A percentile compares a stretch with the other conserved stretches of the same genome.
These are phyloP conservation scores for Gymnopithys bicolor DNA, from an alignment of 2,797 vertebrate species.

Conservation along the genomic window DNA sequence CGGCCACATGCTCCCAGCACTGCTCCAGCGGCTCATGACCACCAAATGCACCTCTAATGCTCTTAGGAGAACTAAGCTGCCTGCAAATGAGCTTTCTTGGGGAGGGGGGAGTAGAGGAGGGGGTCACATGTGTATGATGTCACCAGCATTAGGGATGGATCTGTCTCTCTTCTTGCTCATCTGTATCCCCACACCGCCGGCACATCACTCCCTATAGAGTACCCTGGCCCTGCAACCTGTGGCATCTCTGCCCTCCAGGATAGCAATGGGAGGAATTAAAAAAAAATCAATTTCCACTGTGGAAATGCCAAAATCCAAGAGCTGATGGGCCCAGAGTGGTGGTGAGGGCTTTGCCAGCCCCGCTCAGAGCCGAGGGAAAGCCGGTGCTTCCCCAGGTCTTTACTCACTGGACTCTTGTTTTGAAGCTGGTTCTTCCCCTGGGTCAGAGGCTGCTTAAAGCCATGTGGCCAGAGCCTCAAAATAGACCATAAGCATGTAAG, in stretches of 20 bases:
- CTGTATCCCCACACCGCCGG: fast-evolving
- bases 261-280: background rate
- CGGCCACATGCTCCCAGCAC: background rate
- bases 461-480: conserved; percentile 46
- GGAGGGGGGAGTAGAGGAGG: background rate
- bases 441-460: conserved; percentile 64
- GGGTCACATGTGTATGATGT: background rate
- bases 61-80: conserved; percentile 51
- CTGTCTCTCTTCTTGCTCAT: background rate
- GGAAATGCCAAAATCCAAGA: background rate
- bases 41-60: conserved; percentile 62
- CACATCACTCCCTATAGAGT: fast-evolving
- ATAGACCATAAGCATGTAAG: conserved; percentile 75
- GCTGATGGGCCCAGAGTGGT: fast-evolving
- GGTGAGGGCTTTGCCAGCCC: background rate
- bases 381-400: fast-evolving
- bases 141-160: background rate
- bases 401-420: conserved; percentile 48
- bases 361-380: fast-evolving
- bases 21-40: background rate
- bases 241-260: background rate
- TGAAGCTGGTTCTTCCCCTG: conserved; percentile 44
- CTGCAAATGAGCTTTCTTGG: conserved; percentile 48
- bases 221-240: fast-evolving
- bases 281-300: background rate